Evolutionary conservation across 1,140 invertebrate species (phyloP).

Genomic region (Luehdorfia chinensis): DNA sequence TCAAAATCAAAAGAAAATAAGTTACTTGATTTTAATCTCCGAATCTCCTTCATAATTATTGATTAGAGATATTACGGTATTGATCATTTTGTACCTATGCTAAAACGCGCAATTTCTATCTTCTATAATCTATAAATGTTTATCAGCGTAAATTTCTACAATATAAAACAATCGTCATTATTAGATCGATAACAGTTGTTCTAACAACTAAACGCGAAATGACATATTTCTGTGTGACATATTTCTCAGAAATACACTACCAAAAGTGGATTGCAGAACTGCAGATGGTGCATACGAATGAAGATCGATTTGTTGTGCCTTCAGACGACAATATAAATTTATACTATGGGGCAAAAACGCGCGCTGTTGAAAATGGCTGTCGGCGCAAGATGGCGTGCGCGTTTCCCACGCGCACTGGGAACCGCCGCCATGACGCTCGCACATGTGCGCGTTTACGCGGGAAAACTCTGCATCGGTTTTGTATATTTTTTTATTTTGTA

Average conservation of each 20-base stretch:
- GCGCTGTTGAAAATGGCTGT: slow-evolving; percentile 52
- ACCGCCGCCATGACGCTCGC: slow-evolving; percentile 34
- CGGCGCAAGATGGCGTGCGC: slow-evolving; percentile 46
- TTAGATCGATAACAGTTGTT: no score
- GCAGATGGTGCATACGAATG: slow-evolving; percentile 13
- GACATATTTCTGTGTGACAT: no score
- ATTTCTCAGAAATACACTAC: no score
- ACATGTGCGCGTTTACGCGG: slow-evolving; percentile 55
- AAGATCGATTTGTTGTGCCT: slow-evolving; percentile 19
- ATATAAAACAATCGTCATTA: no score
- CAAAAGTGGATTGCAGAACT: not conserved
- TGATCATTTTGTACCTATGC: no score
- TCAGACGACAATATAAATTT: slow-evolving; percentile 35
- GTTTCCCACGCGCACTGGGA: slow-evolving; percentile 66
- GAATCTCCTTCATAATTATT: no score
- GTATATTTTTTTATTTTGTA: slow-evolving; percentile 39
- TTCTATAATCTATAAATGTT: no score
- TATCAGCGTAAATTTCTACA: no score
- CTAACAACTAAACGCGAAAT: no score
- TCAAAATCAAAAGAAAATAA: slow-evolving; percentile 2
- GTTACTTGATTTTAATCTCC: no score
- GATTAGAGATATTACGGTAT: no score
- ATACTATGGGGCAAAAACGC: slow-evolving; percentile 52
- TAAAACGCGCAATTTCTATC: no score
- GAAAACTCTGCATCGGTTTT: slow-evolving; percentile 37